Evolutionary conservation across 2,797 vertebrate genomes (phyloP).

Genomic region (Lepus oiostolus): DNA sequence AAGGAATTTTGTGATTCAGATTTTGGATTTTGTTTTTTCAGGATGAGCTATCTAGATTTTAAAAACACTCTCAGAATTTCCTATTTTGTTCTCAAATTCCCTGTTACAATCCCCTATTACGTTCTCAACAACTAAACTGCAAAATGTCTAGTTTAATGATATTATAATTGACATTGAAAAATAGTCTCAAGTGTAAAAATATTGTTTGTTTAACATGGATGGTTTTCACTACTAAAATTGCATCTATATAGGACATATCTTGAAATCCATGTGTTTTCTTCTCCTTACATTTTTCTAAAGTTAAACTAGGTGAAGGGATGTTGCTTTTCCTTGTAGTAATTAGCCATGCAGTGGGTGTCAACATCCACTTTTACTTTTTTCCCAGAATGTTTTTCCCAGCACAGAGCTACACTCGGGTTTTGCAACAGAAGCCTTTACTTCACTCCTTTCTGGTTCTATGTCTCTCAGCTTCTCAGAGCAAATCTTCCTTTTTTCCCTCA

Average conservation of each 20-base stretch:
- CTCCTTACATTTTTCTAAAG: slow-evolving; percentile 11
- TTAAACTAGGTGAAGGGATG: background rate
- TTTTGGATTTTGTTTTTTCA: background rate
- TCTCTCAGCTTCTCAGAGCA: slow-evolving; percentile 18
- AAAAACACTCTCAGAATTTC: background rate
- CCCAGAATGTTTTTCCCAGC: background rate
- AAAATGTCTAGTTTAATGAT: background rate
- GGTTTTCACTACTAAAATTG: background rate
- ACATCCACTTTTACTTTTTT: background rate
- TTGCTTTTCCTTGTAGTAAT: background rate
- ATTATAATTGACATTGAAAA: background rate
- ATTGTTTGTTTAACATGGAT: background rate
- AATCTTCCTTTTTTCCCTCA: background rate
- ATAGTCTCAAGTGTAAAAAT: slow-evolving; percentile 14
- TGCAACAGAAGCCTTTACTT: slow-evolving; percentile 7
- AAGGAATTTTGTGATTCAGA: background rate
- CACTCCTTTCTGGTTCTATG: background rate
- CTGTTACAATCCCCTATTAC: background rate
- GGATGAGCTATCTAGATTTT: background rate
- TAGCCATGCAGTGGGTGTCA: background rate
- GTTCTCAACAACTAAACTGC: background rate
- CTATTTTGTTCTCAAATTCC: background rate
- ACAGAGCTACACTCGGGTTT: background rate
- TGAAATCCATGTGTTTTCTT: background rate
- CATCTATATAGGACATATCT: background rate